Conservation (phyloP, 2,797 vertebrate genomes). For the Hippocampus kuda region DNA sequence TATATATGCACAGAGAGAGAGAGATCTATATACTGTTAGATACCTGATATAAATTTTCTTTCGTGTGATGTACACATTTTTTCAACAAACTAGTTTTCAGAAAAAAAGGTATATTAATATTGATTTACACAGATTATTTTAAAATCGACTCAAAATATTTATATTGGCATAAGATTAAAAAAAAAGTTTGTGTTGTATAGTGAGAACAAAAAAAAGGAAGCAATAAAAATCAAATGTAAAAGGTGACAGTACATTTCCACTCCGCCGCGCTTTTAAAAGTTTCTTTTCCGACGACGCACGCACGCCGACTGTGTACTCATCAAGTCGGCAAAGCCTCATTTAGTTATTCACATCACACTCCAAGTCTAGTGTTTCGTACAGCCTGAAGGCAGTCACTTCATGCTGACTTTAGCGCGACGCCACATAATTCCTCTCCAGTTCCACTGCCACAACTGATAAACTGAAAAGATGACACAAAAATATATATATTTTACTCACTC, state of each 20-base stretch:
- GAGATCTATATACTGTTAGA: too few species aligned
- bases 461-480: slow-evolving; percentile 26
- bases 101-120: neutral
- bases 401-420: slow-evolving; percentile 41
- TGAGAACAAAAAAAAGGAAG: neutral
- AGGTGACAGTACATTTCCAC: neutral
- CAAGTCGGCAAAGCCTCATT: slow-evolving; percentile 27
- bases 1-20: too few species aligned
- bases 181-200: neutral
- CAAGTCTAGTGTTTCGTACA: slow-evolving; percentile 29
- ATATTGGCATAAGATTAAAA: neutral
- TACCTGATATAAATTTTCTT: too few species aligned
- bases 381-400: slow-evolving; percentile 36
- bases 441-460: slow-evolving; percentile 40
- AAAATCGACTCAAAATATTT: neutral
- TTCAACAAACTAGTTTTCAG: neutral
- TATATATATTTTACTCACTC: slow-evolving; percentile 37
- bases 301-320: slow-evolving; percentile 13
- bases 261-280: neutral
- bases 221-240: neutral
- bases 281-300: neutral
- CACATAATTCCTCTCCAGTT: slow-evolving; percentile 27
- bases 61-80: too few species aligned
- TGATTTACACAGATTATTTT: neutral
- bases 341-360: slow-evolving; percentile 31